Evolutionary conservation across 2,888 invertebrate genomes (phyloP), one percentile per base, ranked within the genome.

Genomic region (Reticulitermes lucifugus): DNA sequence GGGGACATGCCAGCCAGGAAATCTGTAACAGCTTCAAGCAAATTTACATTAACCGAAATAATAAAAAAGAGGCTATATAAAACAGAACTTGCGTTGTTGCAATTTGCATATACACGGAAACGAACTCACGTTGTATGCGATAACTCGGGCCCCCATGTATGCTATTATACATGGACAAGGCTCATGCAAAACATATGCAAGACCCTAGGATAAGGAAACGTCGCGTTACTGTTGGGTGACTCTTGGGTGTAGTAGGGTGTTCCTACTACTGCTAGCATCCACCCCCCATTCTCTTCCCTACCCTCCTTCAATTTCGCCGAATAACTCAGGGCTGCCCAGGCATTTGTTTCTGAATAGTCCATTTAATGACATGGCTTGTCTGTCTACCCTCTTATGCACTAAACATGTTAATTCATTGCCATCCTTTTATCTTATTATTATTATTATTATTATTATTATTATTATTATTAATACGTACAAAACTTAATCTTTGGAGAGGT

Each of bases 101-200:
- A 83, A 86, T 86, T 86, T 84, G 83, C 86, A 86, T 86, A 83
- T 85, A 86, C 86, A 86, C 85, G 86, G 51, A 85, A 86, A 86
- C 73, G 79, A 83, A 86, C 86, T 86, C 70, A 81, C n/a, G n/a
- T 35, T 35, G 35, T 18, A 46, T 18, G 43, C 46, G 65, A 81
- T 81, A 35, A 43, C 46, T 51, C 65, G 25, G 7, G 25, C 7
- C 25, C 65, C n/a, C 65, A 10, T 55, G 55, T 73, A 73, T 41
- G 2, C 9, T 73, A 73, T 73, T 73, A 41, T 73, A 41, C 46
- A 46, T 77, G 77, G 65, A 6, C 46, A n/a, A 7, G 46, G 22
- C 77, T 77, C 73, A 46, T 73, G 41, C 73, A 73, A 73, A 41
- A 41, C 41, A 41, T 41, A 73, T 29, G 35, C 41, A 41, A 35